Conservation (phyloP, 2,888 invertebrate species). For the Monoplex corrugatus region DNA sequence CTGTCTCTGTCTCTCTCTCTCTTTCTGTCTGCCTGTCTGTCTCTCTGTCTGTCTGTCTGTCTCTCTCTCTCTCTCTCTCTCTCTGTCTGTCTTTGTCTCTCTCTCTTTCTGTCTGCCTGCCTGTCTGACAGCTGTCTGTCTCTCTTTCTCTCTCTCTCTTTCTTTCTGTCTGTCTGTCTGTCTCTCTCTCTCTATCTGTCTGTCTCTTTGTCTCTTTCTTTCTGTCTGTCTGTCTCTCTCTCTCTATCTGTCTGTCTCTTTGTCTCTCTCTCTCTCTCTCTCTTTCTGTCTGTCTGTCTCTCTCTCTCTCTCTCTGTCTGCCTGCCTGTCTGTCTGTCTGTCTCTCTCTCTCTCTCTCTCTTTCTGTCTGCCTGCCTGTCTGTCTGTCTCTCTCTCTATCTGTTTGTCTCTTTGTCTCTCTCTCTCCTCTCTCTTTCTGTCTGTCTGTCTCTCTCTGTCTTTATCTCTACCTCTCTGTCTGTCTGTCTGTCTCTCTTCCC, state of each 20-base stretch:
- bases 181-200: slow-evolving; percentile 27
- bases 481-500: too few relatives aligned
- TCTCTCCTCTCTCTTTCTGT: too few relatives aligned
- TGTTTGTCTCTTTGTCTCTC: too few relatives aligned
- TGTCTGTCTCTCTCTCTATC: too few relatives aligned
- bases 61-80: background rate
- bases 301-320: background rate
- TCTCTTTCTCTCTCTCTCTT: background rate
- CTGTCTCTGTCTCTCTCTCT: background rate
- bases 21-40: background rate
- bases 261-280: background rate
- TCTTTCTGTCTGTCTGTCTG: background rate
- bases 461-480: too few relatives aligned
- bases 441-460: too few relatives aligned
- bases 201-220: slow-evolving; percentile 8
- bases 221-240: slow-evolving; percentile 16
- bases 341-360: too few relatives aligned
- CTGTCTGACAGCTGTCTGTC: background rate
- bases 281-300: background rate
- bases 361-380: too few relatives aligned
- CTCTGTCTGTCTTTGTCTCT: background rate
- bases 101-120: background rate
- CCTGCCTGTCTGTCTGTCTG: background rate
- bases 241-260: slow-evolving; percentile 7
- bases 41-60: background rate